Percentiles rank a stretch among this genome's conserved stretches.
Conservation (phyloP, 2,113 vertebrate genomes). For the Periophthalmus modestus region DNA sequence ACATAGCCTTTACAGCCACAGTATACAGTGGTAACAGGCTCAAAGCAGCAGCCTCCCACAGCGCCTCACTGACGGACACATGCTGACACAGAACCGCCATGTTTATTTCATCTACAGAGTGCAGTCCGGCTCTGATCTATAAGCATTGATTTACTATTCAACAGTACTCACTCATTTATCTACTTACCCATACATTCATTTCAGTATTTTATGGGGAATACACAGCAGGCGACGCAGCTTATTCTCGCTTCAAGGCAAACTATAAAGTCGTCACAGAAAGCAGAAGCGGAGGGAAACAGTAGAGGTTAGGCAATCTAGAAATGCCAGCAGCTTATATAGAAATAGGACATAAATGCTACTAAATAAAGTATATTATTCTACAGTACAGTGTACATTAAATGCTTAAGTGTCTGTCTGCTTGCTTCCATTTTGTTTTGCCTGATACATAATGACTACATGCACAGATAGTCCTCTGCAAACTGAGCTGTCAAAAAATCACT, state of each 20-base stretch:
- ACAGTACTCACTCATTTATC: constrained; percentile 70
- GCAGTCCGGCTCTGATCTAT: constrained; percentile 65
- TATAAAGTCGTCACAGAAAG: constrained; percentile 4
- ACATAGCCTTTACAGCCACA: constrained; percentile 21
- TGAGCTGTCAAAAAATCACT: too few relatives aligned
- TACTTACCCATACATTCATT: constrained; percentile 71
- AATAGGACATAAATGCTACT: not conserved
- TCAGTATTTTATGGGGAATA: constrained; percentile 58
- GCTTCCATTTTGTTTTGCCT: not conserved
- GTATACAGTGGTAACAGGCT: constrained; percentile 15
- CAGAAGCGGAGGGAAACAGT: not conserved
- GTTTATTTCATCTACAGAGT: constrained; percentile 55
- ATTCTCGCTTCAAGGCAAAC: constrained; percentile 13
- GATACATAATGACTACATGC: not conserved
- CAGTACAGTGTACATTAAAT: not conserved
- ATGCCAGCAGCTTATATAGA: not conserved
- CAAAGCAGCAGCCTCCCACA: constrained; percentile 22
- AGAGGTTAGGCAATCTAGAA: not conserved
- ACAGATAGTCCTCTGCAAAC: not conserved
- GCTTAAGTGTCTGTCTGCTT: not conserved
- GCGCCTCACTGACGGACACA: constrained; percentile 20
- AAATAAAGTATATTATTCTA: not conserved
- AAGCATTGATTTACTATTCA: constrained; percentile 71
- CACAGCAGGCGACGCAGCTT: constrained; percentile 28
- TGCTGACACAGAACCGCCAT: constrained; percentile 26